Base-by-base conservation (phyloP, 2,888 invertebrate species). In the Plebejus anna region DNA sequence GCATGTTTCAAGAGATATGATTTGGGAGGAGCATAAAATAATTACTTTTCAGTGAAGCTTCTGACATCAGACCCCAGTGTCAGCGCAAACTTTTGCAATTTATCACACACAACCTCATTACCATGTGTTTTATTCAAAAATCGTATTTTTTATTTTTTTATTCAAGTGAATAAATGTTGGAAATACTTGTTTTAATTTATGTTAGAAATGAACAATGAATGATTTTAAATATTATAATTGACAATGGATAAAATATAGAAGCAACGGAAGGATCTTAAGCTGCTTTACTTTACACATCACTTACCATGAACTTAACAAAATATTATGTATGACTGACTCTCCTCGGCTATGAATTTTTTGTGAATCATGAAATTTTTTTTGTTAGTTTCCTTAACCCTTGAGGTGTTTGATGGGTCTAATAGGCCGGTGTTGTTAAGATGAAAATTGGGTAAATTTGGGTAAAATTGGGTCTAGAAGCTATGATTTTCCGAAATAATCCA, bases 61-160 rank as follows among this genome's bases (percentile, higher is more conserved):
- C 59, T 59, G 59, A 59, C 61, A 61, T 28, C 22, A 22, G 57
- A 22, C 59, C 11, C 61, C 28, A 7, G 61, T 70, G 38, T 70
- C 70, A 47, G 38, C 16, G 66, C 66, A 66, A 75, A 66, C 75
- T 75, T 75, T 47, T 13, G 75, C 42, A 66, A 75, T 75, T 75
- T 61, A 75, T 75, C 75, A 75, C 22, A 6, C 61, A 32, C 75
- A 75, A 32, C 66, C 36, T 13, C 51, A 42, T 75, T 66, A 66
- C 28, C 42, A 28, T 9, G 28, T 75, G 51, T 75, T 75, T 75
- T 66, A 75, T 75, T 66, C 16, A 7, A 66, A 66, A 66, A 75
- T 70, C 66, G 61, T 47, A 22, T 66, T 59, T 75, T 70, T 66
- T 59, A 32, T 32, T 66, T 42, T 38, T 42, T 42, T 66, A 4